These are phyloP conservation scores for Thyatira batis DNA, from an alignment of 2,888 invertebrate genomes.

Conservation along the genomic window DNA sequence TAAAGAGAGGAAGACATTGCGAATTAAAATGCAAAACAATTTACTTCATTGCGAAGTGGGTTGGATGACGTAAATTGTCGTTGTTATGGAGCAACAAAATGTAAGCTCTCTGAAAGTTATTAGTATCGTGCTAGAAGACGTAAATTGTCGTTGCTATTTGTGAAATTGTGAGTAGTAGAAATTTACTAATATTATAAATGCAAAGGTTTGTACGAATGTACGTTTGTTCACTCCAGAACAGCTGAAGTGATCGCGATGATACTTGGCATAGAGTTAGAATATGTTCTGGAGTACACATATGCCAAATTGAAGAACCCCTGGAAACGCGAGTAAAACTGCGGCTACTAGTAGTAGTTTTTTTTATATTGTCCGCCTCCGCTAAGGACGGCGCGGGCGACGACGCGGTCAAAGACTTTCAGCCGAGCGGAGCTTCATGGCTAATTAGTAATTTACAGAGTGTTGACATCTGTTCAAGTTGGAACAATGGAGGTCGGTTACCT, in stretches of 20 bases:
- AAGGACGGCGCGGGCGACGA: not conserved
- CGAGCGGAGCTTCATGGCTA: conserved; percentile 29
- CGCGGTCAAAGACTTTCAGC: conserved; percentile 20
- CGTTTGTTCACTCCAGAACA: too few species aligned
- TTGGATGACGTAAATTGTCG: conserved; percentile 6
- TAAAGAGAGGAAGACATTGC: not conserved
- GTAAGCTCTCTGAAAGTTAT: too few species aligned
- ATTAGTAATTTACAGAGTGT: conserved; percentile 45
- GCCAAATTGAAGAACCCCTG: too few species aligned
- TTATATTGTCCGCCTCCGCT: conserved; percentile 1
- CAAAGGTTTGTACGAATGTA: too few species aligned
- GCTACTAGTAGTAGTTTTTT: too few species aligned
- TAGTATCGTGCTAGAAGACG: not conserved
- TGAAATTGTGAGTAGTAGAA: conserved; percentile 34
- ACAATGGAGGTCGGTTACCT: not conserved
- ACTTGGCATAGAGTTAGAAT: too few species aligned
- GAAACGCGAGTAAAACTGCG: too few species aligned
- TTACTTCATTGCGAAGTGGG: not conserved
- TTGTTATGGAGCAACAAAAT: conserved; percentile 23
- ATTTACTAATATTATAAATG: too few species aligned
- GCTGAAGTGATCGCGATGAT: too few species aligned
- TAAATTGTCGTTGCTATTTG: conserved; percentile 18
- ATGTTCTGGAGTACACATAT: too few species aligned
- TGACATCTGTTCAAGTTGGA: conserved; percentile 28
- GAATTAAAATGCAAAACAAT: not conserved